Evolutionary conservation across 2,888 invertebrate species (phyloP).

Genomic region (Anthrax anthrax): DNA sequence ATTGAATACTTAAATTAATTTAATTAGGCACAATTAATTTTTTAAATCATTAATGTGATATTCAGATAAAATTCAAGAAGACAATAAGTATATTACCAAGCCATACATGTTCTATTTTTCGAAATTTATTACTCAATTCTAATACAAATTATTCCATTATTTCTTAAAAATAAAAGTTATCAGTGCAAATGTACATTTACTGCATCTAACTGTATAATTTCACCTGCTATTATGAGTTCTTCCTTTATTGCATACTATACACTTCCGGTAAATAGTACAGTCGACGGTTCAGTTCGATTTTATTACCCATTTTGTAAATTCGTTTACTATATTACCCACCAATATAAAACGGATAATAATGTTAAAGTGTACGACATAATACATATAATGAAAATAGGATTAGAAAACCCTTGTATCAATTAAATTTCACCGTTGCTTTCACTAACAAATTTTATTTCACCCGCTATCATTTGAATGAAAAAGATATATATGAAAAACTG

Average conservation of each 20-base stretch:
- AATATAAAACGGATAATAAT: background rate
- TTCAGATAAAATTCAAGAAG: too few species aligned
- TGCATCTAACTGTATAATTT: too few species aligned
- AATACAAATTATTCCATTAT: constrained; percentile 40
- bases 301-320: constrained; percentile 45
- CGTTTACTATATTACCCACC: constrained; percentile 38
- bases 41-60: too few species aligned
- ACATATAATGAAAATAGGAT: background rate
- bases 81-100: constrained; percentile 52
- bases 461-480: too few species aligned
- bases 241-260: constrained; percentile 47
- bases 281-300: constrained; percentile 53
- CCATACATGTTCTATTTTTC: constrained; percentile 46
- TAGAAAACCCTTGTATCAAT: background rate
- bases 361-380: background rate
- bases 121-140: constrained; percentile 37
- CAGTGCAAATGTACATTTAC: background rate
- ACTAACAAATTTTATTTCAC: too few species aligned
- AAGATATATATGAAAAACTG: too few species aligned
- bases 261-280: constrained; percentile 54
- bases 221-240: constrained; percentile 45
- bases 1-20: too few species aligned
- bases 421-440: too few species aligned
- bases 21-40: too few species aligned
- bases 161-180: constrained; percentile 23